phyloP scores from a whole-genome alignment of 1,140 invertebrate species.

The Drosophila kanapiae region DNA sequence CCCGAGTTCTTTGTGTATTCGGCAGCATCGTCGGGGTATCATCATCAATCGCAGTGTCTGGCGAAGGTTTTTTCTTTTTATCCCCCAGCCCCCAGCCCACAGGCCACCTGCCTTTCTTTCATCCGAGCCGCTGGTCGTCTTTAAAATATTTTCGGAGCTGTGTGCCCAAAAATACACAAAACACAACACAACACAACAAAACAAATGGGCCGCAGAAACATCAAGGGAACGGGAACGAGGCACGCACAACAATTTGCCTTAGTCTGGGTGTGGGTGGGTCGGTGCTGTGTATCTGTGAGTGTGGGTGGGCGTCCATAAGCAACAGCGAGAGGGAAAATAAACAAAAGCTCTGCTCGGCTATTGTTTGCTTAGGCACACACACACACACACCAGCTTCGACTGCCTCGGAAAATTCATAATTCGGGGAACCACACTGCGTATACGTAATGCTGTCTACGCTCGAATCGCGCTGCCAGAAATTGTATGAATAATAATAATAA shows the following conservation, averaged over 20 bases:
- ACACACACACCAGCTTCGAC: constrained; percentile 1
- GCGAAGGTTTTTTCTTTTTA: neutral
- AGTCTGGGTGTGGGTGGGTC: neutral
- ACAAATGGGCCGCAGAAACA: constrained; percentile 15
- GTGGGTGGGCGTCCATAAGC: constrained; percentile 5
- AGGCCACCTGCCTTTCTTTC: constrained; percentile 11
- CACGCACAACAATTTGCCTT: constrained; percentile 31
- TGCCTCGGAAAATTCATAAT: constrained; percentile 62
- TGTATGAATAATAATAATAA: constrained; percentile 68
- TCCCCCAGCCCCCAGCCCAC: neutral
- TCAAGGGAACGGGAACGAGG: constrained; percentile 26
- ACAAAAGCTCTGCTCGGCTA: constrained; percentile 71
- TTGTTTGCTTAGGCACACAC: constrained; percentile 62
- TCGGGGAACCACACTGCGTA: constrained; percentile 49
- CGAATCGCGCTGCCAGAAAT: constrained; percentile 29
- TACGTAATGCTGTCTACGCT: constrained; percentile 52
- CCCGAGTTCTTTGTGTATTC: constrained; percentile 13
- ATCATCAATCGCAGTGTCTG: constrained; percentile 34
- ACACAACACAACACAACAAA: constrained; percentile 23
- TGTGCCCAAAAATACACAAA: constrained; percentile 55
- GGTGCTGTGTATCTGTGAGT: constrained; percentile 10
- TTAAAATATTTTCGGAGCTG: constrained; percentile 56
- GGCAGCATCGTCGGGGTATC: constrained; percentile 14
- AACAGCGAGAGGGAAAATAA: constrained; percentile 50
- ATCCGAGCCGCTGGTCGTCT: constrained; percentile 19